Base-by-base conservation (phyloP, 2,113 vertebrate species). In the Poeciliopsis prolifica region DNA sequence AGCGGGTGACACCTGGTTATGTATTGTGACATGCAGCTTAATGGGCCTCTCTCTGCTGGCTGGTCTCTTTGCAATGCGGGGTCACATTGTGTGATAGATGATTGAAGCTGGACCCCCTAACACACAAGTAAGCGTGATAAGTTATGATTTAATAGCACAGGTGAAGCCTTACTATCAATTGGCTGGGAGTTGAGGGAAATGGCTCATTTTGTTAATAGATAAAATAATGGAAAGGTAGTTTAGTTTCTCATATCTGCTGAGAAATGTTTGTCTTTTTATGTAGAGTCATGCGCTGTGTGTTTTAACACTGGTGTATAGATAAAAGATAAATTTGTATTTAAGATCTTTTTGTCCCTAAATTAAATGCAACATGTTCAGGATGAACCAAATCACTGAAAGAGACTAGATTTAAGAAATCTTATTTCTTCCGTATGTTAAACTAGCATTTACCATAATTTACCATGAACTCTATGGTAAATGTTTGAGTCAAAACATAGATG, bases 1-100 rank as follows among this genome's bases (percentile, higher is more conserved):
- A 40, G 70, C 86, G 40, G 70, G 76, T 82, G 78, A 86, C 87
- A 86, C 84, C 68, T 88, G 85, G 85, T 90, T 83, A 87, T 86
- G 77, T 69, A 74, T 86, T 64, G 77, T 88, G 89, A 85, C 88
- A 70, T 65, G 72, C 22, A 14, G 83, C 77, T 75, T 89, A 88
- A 89, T 84, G 78, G 88, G 84, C 78, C 87, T 79, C 64, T 77
- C 61, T 63, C 4, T 14, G 64, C 75, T 37, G 2, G 79, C 48
- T 35, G 84, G 80, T 68, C 67, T 81, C 75, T 85, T 66, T 28
- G 19, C 30, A 28, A 78, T 75, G 77, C 84, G 28, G 83, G 83
- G 78, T 90, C 89, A 77, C 64, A 65, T n/a, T 54, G 72, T 61
- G 79, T 86, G 89, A 90, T 75, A 29, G 85, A 87, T 85, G 86